A percentile compares a stretch with the other conserved stretches of the same genome.
Conservation (phyloP, 2,797 vertebrate genomes). For the Poecile montanus region DNA sequence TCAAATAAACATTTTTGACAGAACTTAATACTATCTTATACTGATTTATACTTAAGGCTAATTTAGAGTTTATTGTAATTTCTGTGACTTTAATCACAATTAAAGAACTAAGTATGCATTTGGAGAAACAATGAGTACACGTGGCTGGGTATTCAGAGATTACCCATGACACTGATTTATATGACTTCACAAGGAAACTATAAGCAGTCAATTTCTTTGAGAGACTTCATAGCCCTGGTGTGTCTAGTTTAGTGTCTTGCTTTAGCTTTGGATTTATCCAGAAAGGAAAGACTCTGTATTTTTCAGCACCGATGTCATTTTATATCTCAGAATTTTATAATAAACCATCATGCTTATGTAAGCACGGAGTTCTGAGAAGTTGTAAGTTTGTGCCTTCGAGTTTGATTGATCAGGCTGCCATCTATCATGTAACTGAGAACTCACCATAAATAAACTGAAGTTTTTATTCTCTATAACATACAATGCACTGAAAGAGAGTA, state of each 20-base stretch:
- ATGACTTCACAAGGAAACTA: not conserved
- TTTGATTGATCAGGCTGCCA: not conserved
- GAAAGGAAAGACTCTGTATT: not conserved
- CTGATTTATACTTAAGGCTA: not conserved
- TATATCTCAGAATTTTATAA: not conserved
- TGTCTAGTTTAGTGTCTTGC: not conserved
- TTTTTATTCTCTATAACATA: not conserved
- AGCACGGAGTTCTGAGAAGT: not conserved
- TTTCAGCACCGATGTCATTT: not conserved
- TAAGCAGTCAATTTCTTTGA: not conserved
- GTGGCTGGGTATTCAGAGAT: not conserved
- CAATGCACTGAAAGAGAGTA: not conserved
- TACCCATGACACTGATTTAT: not conserved
- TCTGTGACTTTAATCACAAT: not conserved
- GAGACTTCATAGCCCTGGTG: not conserved
- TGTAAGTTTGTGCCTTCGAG: not conserved
- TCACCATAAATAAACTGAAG: not conserved
- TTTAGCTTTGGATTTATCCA: not conserved
- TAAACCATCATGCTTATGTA: not conserved
- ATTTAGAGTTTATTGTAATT: not conserved
- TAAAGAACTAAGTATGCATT: not conserved
- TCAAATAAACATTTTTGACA: not conserved
- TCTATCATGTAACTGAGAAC: not conserved
- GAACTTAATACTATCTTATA: not conserved
- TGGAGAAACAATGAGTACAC: not conserved